Evolutionary conservation across 2,113 vertebrate genomes (phyloP), one percentile per base, ranked within the genome.

Genomic region (Kobus ellipsiprymnus): DNA sequence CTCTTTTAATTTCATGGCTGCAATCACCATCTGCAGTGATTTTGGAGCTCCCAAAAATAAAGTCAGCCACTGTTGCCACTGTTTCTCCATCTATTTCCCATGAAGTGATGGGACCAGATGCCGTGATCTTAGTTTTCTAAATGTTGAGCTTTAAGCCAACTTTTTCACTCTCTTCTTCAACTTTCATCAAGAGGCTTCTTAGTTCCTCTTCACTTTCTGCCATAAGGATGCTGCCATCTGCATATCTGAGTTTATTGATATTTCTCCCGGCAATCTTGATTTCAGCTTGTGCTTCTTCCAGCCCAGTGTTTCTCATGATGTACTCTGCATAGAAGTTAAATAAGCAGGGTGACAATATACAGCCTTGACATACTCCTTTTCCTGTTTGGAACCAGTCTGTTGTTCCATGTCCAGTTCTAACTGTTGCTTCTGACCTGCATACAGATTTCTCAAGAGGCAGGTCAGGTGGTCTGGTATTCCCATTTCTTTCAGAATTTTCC

Each of bases 211-310:
- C 62, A 33, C 12, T 33, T 16, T 64, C 15, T 64, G 7, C 62
- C 15, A 64, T 17, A 64, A 64, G 30, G 30, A 30, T 64, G 30
- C 14, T 64, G 14, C 33, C 15, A 33, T 33, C 30, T 64, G 30
- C 3, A 8, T 33, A 64, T 64, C 60, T 33, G 30, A 4, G 15
- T 6, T 64, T 64, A 33, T 4, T 64, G 62, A 8, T 7, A 33
- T 64, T 64, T 64, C 30, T 64, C 15, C 62, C 0, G 0, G 30
- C 62, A 33, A 17, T 64, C 30, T 64, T 17, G 30, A 64, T 8
- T 64, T 14, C 30, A 64, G 30, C 60, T 16, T 64, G 60, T 33
- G 60, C 6, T 64, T 64, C 60, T 7, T 33, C 60, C 30, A 64
- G 30, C 7, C 30, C 30, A 64, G 62, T 0, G 3, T 33, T 33